Percentiles rank a stretch among this genome's conserved stretches.
Conservation (phyloP, 2,888 invertebrate genomes). For the Blera fallax region DNA sequence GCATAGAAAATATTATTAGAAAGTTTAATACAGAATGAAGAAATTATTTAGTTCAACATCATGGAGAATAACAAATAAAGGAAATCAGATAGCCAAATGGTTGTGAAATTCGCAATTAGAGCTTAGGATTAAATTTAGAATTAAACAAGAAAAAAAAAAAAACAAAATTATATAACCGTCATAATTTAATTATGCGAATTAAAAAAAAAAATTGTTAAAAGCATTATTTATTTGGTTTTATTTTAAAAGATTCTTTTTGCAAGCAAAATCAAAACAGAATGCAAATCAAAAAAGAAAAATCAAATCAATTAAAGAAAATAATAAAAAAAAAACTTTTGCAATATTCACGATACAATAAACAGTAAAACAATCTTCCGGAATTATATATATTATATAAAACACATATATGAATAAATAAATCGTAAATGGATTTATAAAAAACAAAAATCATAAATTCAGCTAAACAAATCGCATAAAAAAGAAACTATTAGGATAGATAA, state of each 20-base stretch:
- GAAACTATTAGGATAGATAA: constrained; percentile 54
- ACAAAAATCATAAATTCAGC: constrained; percentile 18
- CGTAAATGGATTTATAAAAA: constrained; percentile 11
- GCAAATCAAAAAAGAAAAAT: constrained; percentile 23
- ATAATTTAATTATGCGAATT: constrained; percentile 50
- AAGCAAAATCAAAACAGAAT: constrained; percentile 26
- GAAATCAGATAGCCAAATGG: constrained; percentile 75
- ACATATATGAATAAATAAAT: background rate
- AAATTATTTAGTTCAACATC: constrained; percentile 24
- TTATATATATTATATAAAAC: constrained; percentile 10
- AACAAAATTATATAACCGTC: constrained; percentile 17
- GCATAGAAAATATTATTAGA: constrained; percentile 10
- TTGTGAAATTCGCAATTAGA: constrained; percentile 78
- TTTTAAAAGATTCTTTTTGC: background rate
- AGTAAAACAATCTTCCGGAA: constrained; percentile 65
- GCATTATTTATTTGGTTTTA: background rate
- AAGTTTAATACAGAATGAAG: background rate
- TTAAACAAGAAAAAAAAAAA: constrained; percentile 23
- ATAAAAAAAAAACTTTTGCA: constrained; percentile 41
- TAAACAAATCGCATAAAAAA: constrained; percentile 21
- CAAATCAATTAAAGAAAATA: constrained; percentile 41
- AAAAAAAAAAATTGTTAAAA: constrained; percentile 1
- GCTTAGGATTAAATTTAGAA: constrained; percentile 74
- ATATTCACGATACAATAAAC: constrained; percentile 67
- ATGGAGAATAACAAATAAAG: constrained; percentile 19